Base-by-base conservation (phyloP, 2,888 invertebrate species). In the Aleiodes leptofemur region DNA sequence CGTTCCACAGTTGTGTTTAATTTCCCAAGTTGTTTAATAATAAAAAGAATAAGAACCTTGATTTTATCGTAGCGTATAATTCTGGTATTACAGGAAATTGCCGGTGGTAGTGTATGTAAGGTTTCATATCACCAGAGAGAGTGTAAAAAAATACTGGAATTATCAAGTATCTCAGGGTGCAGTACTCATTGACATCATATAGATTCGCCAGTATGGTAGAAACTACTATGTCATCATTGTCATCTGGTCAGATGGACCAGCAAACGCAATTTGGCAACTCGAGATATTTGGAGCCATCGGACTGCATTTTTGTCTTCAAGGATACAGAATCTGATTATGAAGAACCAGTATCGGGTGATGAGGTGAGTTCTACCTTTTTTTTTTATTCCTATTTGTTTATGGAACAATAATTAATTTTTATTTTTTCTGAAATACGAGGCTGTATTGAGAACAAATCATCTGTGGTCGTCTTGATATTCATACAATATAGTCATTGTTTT, bases 281-380 rank as follows among this genome's bases (percentile, higher is more conserved):
- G 23, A 84, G 89, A 61, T 75, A 79, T 72, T 81, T 89, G 75
- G 87, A 89, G 8, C 83, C 84, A 66, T 88, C 89, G 13, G 88
- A 89, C 29, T 84, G 87, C 82, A 85, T 89, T 81, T 89, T 89
- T 76, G 89, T 89, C 73, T 89, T 89, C 83, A 88, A 89, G 82
- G 82, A 83, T 68, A 84, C 87, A 3, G 59, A 80, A 69, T 88
- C 89, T 34, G 89, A 89, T 81, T 89, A 89, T 72, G 89, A 89
- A 79, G 89, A 89, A 74, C 87, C 87, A 50, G 76, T 82, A 43
- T 84, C 85, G 53, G 87, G 87, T 31, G 86, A 85, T 23, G 88
- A 89, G 86, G 88, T 86, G 72, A 83, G 85, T 78, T 43, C n/a
- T 64, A 31, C 53, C 11, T 55, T n/a, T 11, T 1, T 11, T 1